Base-by-base conservation (phyloP, 2,113 vertebrate species). In the Phalacrocorax aristotelis region DNA sequence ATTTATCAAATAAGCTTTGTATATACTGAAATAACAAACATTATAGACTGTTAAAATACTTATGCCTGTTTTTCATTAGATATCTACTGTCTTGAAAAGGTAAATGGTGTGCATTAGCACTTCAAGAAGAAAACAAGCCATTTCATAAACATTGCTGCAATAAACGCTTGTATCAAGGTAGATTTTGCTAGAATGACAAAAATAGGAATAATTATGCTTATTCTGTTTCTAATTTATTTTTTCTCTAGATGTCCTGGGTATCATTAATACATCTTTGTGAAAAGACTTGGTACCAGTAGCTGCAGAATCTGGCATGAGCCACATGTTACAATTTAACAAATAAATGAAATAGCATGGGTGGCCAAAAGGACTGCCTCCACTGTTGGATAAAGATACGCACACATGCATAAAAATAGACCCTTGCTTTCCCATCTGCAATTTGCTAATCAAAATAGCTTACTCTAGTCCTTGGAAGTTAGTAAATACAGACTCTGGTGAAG, bases 1-100 rank as follows among this genome's bases (percentile, higher is more conserved):
- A 86, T 44, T 58, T 80, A 95, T 87, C 64, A 89, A 94, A 97
- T 93, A 95, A 96, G 57, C 75, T 91, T 93, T 75, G 51, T 74
- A 69, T 87, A 55, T 36, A 85, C 14, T 38, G 71, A 85, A 90
- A 88, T 91, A 42, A 70, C 36, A 84, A 64, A 38, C 22, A 38
- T 60, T 80, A 65, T 8, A 30, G 62, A 65, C 71, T 42, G 49
- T 90, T 78, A 88, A 92, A 87, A 55, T 36, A n/a, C 23, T 83
- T 62, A 38, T 2, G 18, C 36, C 48, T 32, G 27, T 32, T 92
- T 71, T n/a, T 86, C n/a, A 27, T 84, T 54, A 61, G n/a, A 34
- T 51, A 48, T 18, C 11, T 48, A 64, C 65, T 51, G 44, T 69
- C 60, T 88, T 74, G 69, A 80, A 62, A 62, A 81, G 29, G 83